These are phyloP conservation scores for Morone chrysops DNA, from an alignment of 2,113 vertebrate genomes.

Conservation along the genomic window DNA sequence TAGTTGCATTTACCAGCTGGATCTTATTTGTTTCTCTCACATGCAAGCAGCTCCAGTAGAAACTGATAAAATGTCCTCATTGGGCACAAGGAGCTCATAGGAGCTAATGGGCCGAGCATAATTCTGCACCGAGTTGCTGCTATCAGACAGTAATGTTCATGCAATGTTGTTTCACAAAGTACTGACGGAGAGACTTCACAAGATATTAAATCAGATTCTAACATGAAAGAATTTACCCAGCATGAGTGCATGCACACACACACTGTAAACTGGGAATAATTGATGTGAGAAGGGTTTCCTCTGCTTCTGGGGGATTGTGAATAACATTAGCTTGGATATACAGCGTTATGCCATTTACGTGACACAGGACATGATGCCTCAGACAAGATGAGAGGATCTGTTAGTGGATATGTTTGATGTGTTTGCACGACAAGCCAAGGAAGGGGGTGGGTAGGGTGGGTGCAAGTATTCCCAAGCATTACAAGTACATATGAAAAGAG, in stretches of 20 bases:
- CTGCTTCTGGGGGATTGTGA: slow-evolving; percentile 5
- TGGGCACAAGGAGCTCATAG: slow-evolving; percentile 5
- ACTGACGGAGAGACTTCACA: slow-evolving; percentile 12
- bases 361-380: neutral
- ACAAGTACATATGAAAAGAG: neutral
- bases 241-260: neutral
- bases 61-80: slow-evolving; percentile 9
- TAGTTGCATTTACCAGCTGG: slow-evolving; percentile 2
- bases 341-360: slow-evolving; percentile 35
- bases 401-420: slow-evolving; percentile 31
- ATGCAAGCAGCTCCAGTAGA: slow-evolving; percentile 22
- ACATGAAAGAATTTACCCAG: neutral
- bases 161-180: slow-evolving; percentile 13
- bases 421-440: slow-evolving; percentile 8
- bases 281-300: slow-evolving; percentile 25
- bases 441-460: neutral
- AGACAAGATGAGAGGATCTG: slow-evolving; percentile 23
- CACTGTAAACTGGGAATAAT: slow-evolving; percentile 16
- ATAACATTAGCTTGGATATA: slow-evolving; percentile 15
- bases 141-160: slow-evolving; percentile 15
- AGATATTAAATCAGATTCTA: slow-evolving; percentile 33
- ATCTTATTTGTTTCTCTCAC: slow-evolving; percentile 15
- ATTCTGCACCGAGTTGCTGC: neutral
- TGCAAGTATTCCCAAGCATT: neutral
- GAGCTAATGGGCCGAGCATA: slow-evolving; percentile 38